phyloP scores from a whole-genome alignment of 2,797 vertebrate species.

The Tapera naevia region DNA sequence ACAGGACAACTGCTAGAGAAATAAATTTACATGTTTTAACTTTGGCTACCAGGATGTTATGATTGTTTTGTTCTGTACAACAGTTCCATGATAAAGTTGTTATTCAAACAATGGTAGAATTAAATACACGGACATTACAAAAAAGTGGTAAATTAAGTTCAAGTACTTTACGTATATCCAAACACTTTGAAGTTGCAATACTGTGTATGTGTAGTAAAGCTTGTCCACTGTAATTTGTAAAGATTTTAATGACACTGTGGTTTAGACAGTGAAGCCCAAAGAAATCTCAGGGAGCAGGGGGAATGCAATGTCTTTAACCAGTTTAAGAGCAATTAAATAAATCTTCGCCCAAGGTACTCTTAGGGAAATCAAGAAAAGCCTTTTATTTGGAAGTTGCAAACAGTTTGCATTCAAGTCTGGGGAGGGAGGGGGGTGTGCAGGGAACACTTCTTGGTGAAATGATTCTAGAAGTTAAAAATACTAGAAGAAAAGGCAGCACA shows the following conservation, averaged over 20 bases:
- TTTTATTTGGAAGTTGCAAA: background rate
- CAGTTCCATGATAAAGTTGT: background rate
- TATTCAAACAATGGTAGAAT: background rate
- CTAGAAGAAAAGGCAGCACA: background rate
- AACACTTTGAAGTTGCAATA: background rate
- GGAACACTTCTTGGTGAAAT: background rate
- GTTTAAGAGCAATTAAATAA: background rate
- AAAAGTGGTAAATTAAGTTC: background rate
- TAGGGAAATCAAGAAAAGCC: background rate
- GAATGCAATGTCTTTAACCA: background rate
- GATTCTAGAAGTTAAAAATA: background rate
- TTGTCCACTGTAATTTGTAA: background rate
- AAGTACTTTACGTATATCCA: background rate
- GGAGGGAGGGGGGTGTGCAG: too few relatives aligned
- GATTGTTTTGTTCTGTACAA: background rate
- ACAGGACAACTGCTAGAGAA: background rate
- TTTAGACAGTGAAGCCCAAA: background rate
- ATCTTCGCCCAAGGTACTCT: background rate
- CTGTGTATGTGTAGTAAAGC: background rate
- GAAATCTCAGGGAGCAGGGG: background rate
- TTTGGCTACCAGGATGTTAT: background rate
- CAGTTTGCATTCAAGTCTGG: background rate
- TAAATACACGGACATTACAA: background rate
- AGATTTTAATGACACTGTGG: background rate
- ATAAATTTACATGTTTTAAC: background rate